Base-by-base conservation (phyloP, 2,888 invertebrate genomes). In the Eurois occulta region DNA sequence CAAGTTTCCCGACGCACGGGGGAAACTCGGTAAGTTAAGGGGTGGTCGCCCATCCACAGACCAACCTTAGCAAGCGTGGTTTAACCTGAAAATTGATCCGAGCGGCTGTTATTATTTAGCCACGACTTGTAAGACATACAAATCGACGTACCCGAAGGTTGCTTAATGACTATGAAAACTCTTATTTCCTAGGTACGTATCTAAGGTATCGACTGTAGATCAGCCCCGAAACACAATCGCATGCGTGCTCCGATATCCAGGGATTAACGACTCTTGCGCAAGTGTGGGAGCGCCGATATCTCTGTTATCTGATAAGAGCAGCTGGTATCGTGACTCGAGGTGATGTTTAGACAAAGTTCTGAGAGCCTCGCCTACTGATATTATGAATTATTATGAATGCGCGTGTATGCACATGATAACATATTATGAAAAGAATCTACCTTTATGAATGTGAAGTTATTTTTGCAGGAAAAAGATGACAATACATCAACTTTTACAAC, bases 211-310 rank as follows among this genome's bases (percentile, higher is more conserved):
- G 48, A 78, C 35, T 48, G 21, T 41, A 35, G 72, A 84, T 83
- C 85, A 84, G 35, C 58, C 35, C 13, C 24, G 38, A 58, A 72
- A 55, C 43, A 41, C 46, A 38, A 85, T 83, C 70, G 64, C 38
- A 5, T 71, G 75, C 85, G 64, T 81, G 73, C 28, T 52, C 16
- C 64, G 28, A 76, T 81, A 83, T 68, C 72, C 43, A 43, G 21
- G 83, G 83, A 80, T 83, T 83, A 83, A 18, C 43, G 13, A 58
- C 60, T 84, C 75, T 41, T 85, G 81, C 72, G 60, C 75, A 80
- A 84, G 65, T 84, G 60, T 76, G 73, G 81, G 81, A 85, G 85
- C 64, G 85, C 35, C 83, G 48, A 46, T 83, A 83, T 76, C 72
- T 76, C 35, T 10, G 43, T 76, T 85, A 73, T 83, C 83, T 58